phyloP scores from a whole-genome alignment of 1,140 invertebrate species.

The Drosophila miranda region DNA sequence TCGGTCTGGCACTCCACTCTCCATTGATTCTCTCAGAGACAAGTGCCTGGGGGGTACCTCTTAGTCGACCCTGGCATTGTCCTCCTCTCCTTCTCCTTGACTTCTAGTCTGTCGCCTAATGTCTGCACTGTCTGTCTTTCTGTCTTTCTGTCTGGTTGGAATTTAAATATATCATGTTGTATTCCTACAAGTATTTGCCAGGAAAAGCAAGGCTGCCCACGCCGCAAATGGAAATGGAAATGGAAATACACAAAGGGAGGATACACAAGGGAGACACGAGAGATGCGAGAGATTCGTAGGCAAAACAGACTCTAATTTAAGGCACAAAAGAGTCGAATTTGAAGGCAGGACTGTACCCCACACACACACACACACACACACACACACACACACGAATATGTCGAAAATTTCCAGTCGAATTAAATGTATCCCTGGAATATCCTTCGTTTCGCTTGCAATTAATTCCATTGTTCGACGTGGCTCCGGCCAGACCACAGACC shows the following conservation, averaged over 20 bases:
- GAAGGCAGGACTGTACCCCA: too few species aligned
- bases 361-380: too few species aligned
- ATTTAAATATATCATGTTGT: slow-evolving; percentile 43
- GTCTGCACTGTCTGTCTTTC: too few species aligned
- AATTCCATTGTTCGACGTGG: slow-evolving; percentile 12
- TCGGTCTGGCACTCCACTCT: too few species aligned
- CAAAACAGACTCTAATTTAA: slow-evolving; percentile 32
- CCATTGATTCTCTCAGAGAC: too few species aligned
- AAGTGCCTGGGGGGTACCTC: too few species aligned
- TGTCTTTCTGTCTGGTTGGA: slow-evolving; percentile 12
- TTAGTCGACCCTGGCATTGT: too few species aligned
- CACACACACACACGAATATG: too few species aligned
- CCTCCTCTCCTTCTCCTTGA: background rate
- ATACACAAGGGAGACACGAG: background rate
- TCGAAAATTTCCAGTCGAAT: too few species aligned
- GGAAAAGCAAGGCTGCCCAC: slow-evolving; percentile 11
- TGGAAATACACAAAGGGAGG: too few species aligned
- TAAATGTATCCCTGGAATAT: too few species aligned
- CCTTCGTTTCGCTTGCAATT: slow-evolving; percentile 7
- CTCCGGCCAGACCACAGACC: background rate
- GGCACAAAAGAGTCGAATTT: slow-evolving; percentile 28
- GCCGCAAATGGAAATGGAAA: too few species aligned
- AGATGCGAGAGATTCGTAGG: background rate
- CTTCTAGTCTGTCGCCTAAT: slow-evolving; percentile 26
- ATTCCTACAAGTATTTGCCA: slow-evolving; percentile 35